A percentile compares a stretch with the other conserved stretches of the same genome.
Evolutionary conservation across 2,888 invertebrate species (phyloP).

Genomic region (Torymus aiolomorphi): DNA sequence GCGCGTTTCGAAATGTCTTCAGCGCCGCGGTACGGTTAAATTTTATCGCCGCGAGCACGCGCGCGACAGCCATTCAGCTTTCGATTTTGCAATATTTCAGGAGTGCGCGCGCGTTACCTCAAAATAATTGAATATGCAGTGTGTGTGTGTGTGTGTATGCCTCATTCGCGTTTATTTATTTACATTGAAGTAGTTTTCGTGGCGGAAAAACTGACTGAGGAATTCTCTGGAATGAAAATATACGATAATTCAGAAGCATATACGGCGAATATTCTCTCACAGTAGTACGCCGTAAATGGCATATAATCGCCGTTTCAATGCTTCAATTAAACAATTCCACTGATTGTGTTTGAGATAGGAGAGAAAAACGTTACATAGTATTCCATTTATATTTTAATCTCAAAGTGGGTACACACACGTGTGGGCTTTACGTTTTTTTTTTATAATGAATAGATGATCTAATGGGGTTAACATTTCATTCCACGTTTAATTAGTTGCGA

Average conservation of each 20-base stretch:
- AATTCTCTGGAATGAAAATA: constrained; percentile 9
- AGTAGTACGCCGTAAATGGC: constrained; percentile 5
- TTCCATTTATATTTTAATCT: constrained; percentile 10
- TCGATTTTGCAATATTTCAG: constrained; percentile 24
- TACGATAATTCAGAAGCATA: background rate
- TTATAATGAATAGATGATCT: too few relatives aligned
- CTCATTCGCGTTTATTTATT: constrained; percentile 2
- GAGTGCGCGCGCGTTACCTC: constrained; percentile 11
- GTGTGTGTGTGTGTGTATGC: background rate
- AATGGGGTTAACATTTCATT: too few relatives aligned
- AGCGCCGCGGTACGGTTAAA: background rate
- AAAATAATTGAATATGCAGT: constrained; percentile 29
- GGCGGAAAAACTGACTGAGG: background rate
- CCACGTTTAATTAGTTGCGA: too few relatives aligned
- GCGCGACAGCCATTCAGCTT: constrained; percentile 13
- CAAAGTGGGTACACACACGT: too few relatives aligned
- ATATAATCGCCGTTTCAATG: constrained; percentile 18
- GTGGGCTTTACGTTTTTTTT: too few relatives aligned
- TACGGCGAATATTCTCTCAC: constrained; percentile 1
- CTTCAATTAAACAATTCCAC: constrained; percentile 26
- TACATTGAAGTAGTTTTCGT: constrained; percentile 2
- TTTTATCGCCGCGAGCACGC: background rate
- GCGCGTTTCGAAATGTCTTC: background rate
- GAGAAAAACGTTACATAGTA: background rate
- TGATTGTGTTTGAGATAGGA: constrained; percentile 19